Percentiles rank a stretch among this genome's conserved stretches.
phyloP scores from a whole-genome alignment of 1,140 invertebrate species.

The Drosophila lini region DNA sequence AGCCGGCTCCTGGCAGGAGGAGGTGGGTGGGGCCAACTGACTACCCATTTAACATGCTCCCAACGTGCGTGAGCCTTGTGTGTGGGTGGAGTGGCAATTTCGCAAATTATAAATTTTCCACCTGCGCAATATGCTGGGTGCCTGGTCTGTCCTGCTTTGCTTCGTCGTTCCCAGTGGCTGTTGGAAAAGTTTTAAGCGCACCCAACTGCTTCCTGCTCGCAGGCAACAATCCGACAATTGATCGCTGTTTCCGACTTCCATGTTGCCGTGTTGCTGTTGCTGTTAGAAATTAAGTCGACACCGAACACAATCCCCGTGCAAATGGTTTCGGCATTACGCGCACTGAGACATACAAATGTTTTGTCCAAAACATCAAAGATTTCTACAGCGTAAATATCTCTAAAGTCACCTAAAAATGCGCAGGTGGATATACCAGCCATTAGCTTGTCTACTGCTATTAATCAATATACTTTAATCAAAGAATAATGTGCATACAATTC shows the following conservation, averaged over 20 bases:
- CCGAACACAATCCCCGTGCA: slow-evolving; percentile 24
- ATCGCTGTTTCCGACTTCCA: slow-evolving; percentile 71
- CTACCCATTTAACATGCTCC: slow-evolving; percentile 77
- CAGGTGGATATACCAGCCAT: too few relatives aligned
- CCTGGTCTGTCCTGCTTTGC: slow-evolving; percentile 10
- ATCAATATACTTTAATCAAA: too few relatives aligned
- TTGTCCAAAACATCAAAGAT: too few relatives aligned
- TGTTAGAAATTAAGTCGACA: slow-evolving; percentile 72
- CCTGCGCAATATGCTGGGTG: slow-evolving; percentile 69
- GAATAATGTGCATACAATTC: too few relatives aligned
- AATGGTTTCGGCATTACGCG: slow-evolving; percentile 15
- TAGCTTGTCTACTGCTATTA: too few relatives aligned
- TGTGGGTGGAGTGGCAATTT: slow-evolving; percentile 65
- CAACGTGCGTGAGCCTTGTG: slow-evolving; percentile 56
- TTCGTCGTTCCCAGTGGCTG: slow-evolving; percentile 31
- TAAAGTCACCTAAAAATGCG: too few relatives aligned
- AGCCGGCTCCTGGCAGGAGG: slow-evolving; percentile 3
- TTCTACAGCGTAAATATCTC: not conserved
- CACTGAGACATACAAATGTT: not conserved
- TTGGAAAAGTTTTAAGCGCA: slow-evolving; percentile 73
- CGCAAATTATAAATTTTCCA: slow-evolving; percentile 82
- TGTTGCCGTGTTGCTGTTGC: slow-evolving; percentile 28
- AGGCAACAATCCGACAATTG: slow-evolving; percentile 74
- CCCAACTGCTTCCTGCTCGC: slow-evolving; percentile 59
- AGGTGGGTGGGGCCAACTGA: slow-evolving; percentile 39